Conservation (phyloP, 2,888 invertebrate genomes). For the Chymomyza caudatula region DNA sequence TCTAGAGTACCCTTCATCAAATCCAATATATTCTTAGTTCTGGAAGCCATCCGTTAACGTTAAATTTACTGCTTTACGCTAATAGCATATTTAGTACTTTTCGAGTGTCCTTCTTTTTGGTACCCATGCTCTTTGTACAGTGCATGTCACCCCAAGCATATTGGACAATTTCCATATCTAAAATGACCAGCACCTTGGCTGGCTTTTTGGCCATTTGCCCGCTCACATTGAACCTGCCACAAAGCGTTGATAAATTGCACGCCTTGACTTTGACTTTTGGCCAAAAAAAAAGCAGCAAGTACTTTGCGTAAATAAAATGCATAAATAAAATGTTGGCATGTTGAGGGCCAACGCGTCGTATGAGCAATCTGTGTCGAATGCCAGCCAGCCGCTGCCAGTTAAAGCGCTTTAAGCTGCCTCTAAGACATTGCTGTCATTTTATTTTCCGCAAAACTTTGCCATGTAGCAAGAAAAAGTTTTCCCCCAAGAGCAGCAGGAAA, state of each 20-base stretch:
- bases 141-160: not conserved
- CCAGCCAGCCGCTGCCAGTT: conserved; percentile 25
- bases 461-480: not conserved
- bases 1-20: too few species aligned
- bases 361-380: conserved; percentile 53
- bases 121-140: not conserved
- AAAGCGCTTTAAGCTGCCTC: conserved; percentile 54
- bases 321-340: conserved; percentile 13
- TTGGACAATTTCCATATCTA: not conserved
- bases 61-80: too few species aligned
- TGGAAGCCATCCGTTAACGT: too few species aligned
- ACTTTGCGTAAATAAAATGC: conserved; percentile 34
- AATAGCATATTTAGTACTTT: too few species aligned
- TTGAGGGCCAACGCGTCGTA: conserved; percentile 40
- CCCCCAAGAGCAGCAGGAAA: not conserved
- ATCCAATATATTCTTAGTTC: too few species aligned
- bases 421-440: conserved; percentile 23
- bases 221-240: not conserved
- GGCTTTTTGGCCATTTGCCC: not conserved
- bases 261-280: conserved; percentile 1
- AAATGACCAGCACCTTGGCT: not conserved
- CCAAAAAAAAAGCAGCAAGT: not conserved
- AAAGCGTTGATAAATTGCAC: not conserved
- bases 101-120: too few species aligned
- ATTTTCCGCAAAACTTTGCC: conserved; percentile 39